Evolutionary conservation across 1,140 invertebrate species (phyloP).

Genomic region (Apis dorsata): DNA sequence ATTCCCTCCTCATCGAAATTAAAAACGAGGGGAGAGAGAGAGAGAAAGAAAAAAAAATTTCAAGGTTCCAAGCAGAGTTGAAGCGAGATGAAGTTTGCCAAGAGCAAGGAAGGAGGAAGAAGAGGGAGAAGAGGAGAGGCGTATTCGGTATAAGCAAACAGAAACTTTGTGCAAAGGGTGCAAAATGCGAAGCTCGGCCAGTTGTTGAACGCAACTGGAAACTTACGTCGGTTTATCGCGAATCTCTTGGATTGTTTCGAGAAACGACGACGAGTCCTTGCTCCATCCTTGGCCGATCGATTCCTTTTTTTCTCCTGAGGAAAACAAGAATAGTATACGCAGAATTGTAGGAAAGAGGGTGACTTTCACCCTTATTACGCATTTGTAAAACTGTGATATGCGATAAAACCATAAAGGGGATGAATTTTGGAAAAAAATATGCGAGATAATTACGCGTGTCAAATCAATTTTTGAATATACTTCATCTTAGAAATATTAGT

Average conservation of each 20-base stretch:
- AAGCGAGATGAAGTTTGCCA: constrained; percentile 27
- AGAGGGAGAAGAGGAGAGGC: too few relatives aligned
- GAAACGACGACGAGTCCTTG: neutral
- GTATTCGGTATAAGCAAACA: constrained; percentile 28
- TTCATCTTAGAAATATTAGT: too few relatives aligned
- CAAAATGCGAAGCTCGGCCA: constrained; percentile 17
- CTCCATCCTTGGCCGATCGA: too few relatives aligned
- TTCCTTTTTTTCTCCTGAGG: neutral
- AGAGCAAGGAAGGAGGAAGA: neutral
- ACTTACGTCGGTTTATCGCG: constrained; percentile 1
- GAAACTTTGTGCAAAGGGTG: constrained; percentile 17
- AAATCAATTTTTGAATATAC: too few relatives aligned
- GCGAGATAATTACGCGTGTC: too few relatives aligned
- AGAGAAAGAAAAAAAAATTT: constrained; percentile 7
- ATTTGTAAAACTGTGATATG: too few relatives aligned
- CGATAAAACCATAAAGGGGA: too few relatives aligned
- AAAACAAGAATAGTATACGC: too few relatives aligned
- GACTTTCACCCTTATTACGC: too few relatives aligned
- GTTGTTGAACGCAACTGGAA: neutral
- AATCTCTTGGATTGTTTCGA: constrained; percentile 1
- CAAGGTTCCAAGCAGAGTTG: neutral
- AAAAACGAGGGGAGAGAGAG: neutral
- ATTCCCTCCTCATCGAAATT: constrained; percentile 22
- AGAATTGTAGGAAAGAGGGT: too few relatives aligned
- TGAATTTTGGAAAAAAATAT: too few relatives aligned